Percentiles rank a stretch among this genome's conserved stretches.
These are phyloP conservation scores for Cepphus grylle DNA, from an alignment of 2,113 vertebrate species.

Conservation along the genomic window DNA sequence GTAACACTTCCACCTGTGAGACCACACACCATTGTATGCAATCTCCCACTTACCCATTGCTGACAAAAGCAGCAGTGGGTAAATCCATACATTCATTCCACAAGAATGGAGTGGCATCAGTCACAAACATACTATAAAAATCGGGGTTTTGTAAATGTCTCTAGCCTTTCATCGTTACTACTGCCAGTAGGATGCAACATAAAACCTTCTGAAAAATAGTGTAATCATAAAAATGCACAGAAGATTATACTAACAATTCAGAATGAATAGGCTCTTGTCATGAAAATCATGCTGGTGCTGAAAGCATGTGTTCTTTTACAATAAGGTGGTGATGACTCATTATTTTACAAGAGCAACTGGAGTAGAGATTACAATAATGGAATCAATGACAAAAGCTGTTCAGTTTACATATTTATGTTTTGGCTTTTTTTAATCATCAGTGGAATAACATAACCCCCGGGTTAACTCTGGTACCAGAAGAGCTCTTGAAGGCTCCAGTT, in stretches of 20 bases:
- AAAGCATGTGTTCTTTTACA: background rate
- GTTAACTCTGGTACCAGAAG: background rate
- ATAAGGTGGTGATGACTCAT: background rate
- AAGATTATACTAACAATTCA: background rate
- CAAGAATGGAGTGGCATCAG: background rate
- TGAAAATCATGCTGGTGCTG: background rate
- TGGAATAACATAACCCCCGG: background rate
- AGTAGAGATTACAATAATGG: background rate
- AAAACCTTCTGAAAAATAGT: background rate
- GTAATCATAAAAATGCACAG: background rate
- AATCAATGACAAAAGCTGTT: constrained; percentile 7
- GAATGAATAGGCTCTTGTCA: background rate
- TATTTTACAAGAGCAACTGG: background rate
- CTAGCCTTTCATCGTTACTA: background rate
- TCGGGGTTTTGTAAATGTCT: background rate
- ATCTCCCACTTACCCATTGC: background rate
- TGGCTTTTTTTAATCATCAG: background rate
- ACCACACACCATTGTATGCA: fast-evolving
- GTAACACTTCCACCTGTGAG: background rate
- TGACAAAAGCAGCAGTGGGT: background rate
- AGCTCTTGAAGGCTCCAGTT: background rate
- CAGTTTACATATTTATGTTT: background rate
- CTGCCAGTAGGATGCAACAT: background rate
- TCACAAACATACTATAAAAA: background rate
- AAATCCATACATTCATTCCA: background rate